Conservation (phyloP, 1,140 invertebrate genomes). For the Drosophila arawakana region DNA sequence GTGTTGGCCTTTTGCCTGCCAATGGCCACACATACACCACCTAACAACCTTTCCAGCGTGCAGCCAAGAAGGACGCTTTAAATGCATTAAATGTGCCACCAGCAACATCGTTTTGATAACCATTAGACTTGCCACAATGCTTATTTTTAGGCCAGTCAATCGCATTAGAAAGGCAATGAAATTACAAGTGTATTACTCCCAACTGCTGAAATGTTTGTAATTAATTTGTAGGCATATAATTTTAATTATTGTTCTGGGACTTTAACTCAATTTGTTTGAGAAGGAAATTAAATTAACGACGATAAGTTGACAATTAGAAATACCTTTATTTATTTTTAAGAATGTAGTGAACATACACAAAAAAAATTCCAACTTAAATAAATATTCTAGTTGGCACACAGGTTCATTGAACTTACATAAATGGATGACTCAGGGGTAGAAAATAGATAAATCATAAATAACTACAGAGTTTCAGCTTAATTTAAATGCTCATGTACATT, state of each 20-base stretch:
- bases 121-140: slow-evolving; percentile 19
- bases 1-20: slow-evolving; percentile 25
- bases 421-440: neutral
- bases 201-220: too few species aligned
- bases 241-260: slow-evolving; percentile 22
- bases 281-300: too few species aligned
- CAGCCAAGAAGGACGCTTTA: slow-evolving; percentile 67
- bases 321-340: too few species aligned
- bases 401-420: neutral
- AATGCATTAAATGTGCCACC: slow-evolving; percentile 70
- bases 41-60: neutral
- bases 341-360: too few species aligned
- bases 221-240: neutral
- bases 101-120: slow-evolving; percentile 40
- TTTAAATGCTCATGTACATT: neutral
- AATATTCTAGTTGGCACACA: neutral
- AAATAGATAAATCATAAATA: slow-evolving; percentile 4
- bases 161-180: neutral
- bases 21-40: slow-evolving; percentile 1
- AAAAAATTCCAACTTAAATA: too few species aligned
- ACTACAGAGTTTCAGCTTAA: neutral
- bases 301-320: too few species aligned
- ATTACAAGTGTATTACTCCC: too few species aligned
- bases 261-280: slow-evolving; percentile 1
- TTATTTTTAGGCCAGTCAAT: slow-evolving; percentile 20